Percentiles rank a stretch among this genome's conserved stretches.
phyloP scores from a whole-genome alignment of 2,888 invertebrate genomes.

The Lasioglossum villosulum region DNA sequence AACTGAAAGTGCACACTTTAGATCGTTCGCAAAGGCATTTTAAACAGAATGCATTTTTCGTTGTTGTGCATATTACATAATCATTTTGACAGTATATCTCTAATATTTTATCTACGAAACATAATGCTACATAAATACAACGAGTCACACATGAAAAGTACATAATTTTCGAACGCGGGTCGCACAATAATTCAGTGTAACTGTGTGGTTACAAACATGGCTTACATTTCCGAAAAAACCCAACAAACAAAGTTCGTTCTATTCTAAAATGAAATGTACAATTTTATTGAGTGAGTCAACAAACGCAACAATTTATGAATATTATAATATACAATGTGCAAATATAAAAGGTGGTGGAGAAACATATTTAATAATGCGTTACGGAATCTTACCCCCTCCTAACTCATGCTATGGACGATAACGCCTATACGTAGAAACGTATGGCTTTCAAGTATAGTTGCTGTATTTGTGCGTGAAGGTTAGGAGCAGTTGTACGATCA shows the following conservation, averaged over 20 bases:
- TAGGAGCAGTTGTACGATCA: slow-evolving; percentile 54
- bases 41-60: slow-evolving; percentile 8
- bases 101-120: neutral
- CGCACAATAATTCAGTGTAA: neutral
- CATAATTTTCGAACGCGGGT: neutral
- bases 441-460: slow-evolving; percentile 58
- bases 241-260: neutral
- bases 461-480: slow-evolving; percentile 54
- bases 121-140: neutral
- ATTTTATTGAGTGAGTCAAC: neutral
- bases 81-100: neutral
- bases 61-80: neutral
- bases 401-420: slow-evolving; percentile 33
- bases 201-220: neutral
- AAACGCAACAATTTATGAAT: neutral
- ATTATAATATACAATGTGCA: neutral
- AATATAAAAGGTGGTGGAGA: slow-evolving; percentile 6
- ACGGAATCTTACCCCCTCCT: slow-evolving; percentile 30
- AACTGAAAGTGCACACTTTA: neutral
- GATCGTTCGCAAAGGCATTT: slow-evolving; percentile 33
- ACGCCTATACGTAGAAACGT: slow-evolving; percentile 54
- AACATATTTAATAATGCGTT: neutral
- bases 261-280: neutral
- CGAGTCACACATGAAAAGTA: neutral
- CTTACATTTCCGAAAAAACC: neutral